These are phyloP conservation scores for Plagodis pulveraria DNA, from an alignment of 2,888 invertebrate genomes.

Conservation along the genomic window DNA sequence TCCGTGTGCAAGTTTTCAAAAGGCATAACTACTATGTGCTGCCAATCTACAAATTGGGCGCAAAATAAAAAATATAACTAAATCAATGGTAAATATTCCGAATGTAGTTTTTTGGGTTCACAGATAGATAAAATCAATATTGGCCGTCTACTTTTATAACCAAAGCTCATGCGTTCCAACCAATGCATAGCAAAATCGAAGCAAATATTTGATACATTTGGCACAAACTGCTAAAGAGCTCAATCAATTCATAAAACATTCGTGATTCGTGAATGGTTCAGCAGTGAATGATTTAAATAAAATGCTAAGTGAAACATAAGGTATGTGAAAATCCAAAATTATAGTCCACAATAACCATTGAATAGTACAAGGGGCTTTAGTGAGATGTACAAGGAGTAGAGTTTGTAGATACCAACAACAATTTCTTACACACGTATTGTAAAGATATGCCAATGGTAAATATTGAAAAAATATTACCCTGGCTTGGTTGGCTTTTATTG, in stretches of 20 bases:
- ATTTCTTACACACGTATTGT: too few species aligned
- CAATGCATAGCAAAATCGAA: constrained; percentile 54
- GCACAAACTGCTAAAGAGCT: constrained; percentile 45
- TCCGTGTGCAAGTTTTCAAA: not conserved
- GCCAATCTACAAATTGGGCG: too few species aligned
- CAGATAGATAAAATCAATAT: constrained; percentile 1
- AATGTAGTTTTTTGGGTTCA: not conserved
- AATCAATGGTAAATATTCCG: too few species aligned
- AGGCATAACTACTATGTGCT: too few species aligned
- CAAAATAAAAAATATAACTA: too few species aligned
- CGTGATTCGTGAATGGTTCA: constrained; percentile 37
- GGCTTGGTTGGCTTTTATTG: too few species aligned
- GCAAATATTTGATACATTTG: constrained; percentile 41
- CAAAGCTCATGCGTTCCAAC: constrained; percentile 57
- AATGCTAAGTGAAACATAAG: constrained; percentile 41
- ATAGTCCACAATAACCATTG: constrained; percentile 15
- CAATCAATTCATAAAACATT: constrained; percentile 38
- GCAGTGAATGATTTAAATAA: constrained; percentile 43
- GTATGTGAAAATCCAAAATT: constrained; percentile 23
- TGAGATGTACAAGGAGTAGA: too few species aligned
- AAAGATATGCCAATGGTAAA: too few species aligned
- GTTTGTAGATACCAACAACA: too few species aligned
- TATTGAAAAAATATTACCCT: too few species aligned
- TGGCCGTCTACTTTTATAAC: constrained; percentile 10
- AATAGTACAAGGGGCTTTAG: too few species aligned